Evolutionary conservation across 2,888 invertebrate species (phyloP), one percentile per base, ranked within the genome.

Genomic region (Noctua pronuba): DNA sequence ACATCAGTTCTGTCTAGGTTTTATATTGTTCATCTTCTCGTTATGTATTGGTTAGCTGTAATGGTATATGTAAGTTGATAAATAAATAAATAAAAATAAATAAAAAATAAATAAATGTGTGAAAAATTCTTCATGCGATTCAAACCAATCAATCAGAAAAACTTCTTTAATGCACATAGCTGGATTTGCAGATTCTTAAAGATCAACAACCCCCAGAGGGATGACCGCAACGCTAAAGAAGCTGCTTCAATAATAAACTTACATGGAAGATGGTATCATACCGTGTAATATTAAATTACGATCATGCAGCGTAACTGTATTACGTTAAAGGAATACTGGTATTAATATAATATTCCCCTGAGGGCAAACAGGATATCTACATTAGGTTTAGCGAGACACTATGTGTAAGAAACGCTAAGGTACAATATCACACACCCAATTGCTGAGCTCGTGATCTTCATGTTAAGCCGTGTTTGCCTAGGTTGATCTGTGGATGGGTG

Each of bases 321-420:
- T 52, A 72, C 49, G 21, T 28, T n/a, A 18, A 62, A n/a, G 44
- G 46, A 21, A 21, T 46, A 60, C 58, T 73, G 44, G 10, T 24
- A 28, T 16, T 46, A 21, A 74, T 58, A 28, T 21, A 58, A 58
- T 35, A 46, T 74, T 11, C 28, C 18, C 46, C 35, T 44, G 62
- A 52, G 64, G 2, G n/a, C 7, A 35, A 75, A 52, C n/a, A 24
- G 21, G 28, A 70, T 69, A 60, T 10, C 58, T 58, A 74, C 31
- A 41, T 68, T 31, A 72, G 24, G 62, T 62, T 60, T 31, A 18
- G 11, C n/a, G 18, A 31, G 18, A 70, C 68, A 38, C 38, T 13
- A 10, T 28, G 41, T 49, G 24, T 5, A 70, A 49, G 38, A 49
- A 38, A 24, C 31, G 11, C 21, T 5, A 18, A 4, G 28, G 7